Base-by-base conservation (phyloP, 1,140 invertebrate genomes). In the Trichomalopsis sarcophagae region DNA sequence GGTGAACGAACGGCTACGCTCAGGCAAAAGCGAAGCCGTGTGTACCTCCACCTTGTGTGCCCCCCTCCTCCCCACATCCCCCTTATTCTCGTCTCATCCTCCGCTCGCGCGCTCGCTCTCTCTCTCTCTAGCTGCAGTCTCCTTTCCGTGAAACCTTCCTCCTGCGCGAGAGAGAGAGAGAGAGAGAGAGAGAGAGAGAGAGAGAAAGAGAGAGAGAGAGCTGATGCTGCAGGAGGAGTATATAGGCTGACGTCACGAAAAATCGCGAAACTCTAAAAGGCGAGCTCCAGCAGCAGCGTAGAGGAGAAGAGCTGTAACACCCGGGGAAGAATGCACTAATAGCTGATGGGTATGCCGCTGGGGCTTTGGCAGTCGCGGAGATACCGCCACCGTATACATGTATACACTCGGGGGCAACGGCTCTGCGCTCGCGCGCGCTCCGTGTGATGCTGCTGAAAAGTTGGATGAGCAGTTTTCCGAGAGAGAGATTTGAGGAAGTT, bases 1-100 rank as follows among this genome's bases (percentile, higher is more conserved):
- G 92, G 92, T 93, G 92, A 93, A 93, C 91, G 92, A 93, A 93
- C 92, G 92, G 91, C 89, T 92, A 89, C 88, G 88, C 90, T 90
- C 88, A 89, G 87, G 91, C 90, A 90, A 90, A 91, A 90, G 91
- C 91, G 89, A 92, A 89, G 91, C 90, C 91, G 91, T 90, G 90
- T 91, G 89, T 91, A 69, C 87, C 55, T 91, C 89, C 87, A 86
- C 87, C 89, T 90, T 62, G 55, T 62, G 55, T 62, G 55, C 55
- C 55, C 55, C 21, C 55, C 55, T 17, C 55, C 55, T 62, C 55
- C 55, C 55, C 55, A 62, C 55, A 62, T 62, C 55, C 88, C 90
- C 88, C 88, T 86, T 87, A 87, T 88, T 89, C 47, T 74, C 40
- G 44, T 74, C 17, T 62, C 73, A 47, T 30, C 36, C 69, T 55